Conservation (phyloP, 2,113 vertebrate species). For the Heterotis niloticus region DNA sequence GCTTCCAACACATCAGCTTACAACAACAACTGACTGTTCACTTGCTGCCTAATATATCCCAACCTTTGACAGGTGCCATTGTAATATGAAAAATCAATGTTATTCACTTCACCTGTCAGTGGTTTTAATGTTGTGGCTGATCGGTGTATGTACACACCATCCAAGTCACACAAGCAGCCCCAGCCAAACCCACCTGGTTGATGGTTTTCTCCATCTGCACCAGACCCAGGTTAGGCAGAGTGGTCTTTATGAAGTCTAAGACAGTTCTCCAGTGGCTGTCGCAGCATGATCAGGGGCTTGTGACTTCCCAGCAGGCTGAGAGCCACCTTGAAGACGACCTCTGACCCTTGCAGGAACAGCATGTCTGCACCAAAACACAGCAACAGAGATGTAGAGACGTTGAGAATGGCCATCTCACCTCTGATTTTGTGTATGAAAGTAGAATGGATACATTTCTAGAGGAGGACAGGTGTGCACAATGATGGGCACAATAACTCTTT, state of each 20-base stretch:
- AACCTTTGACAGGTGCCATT: no score
- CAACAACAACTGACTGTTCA: no score
- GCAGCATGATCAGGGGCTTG: slow-evolving; percentile 89
- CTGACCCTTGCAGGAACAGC: slow-evolving; percentile 88
- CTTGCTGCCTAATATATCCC: no score
- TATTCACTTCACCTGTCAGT: no score
- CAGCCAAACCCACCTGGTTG: slow-evolving; percentile 73
- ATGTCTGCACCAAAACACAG: slow-evolving; percentile 67
- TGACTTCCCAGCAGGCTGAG: slow-evolving; percentile 88
- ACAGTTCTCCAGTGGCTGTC: slow-evolving; percentile 90
- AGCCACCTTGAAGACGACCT: slow-evolving; percentile 93
- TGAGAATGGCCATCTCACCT: neutral
- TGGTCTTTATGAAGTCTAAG: slow-evolving; percentile 91
- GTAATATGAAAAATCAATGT: no score
- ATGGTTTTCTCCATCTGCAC: slow-evolving; percentile 98
- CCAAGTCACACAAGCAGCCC: neutral
- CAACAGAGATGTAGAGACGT: neutral
- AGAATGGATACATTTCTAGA: no score
- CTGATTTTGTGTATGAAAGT: neutral
- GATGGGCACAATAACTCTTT: no score
- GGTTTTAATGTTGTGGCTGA: no score
- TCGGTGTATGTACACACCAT: no score
- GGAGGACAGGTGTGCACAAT: no score
- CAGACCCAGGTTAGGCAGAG: slow-evolving; percentile 85
- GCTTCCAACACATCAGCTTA: no score